Conservation (phyloP, 23 tunicate genomes). For the Diplosoma virens region DNA sequence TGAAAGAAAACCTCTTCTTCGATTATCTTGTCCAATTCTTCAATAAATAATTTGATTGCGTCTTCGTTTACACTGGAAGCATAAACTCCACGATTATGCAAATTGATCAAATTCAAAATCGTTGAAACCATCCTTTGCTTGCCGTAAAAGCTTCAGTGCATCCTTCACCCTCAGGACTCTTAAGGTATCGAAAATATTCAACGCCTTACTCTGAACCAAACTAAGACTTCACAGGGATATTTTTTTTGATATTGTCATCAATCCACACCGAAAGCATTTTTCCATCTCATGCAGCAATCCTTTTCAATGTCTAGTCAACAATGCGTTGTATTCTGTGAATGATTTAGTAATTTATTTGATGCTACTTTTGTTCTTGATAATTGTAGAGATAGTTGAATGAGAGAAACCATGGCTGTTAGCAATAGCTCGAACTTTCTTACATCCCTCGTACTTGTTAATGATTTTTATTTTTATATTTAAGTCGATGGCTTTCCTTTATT, state of each 20-base stretch:
- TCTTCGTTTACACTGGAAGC: neutral
- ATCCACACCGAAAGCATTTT: neutral
- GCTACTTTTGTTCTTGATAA: neutral
- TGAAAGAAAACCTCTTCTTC: neutral
- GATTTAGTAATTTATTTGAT: neutral
- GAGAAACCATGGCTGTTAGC: neutral
- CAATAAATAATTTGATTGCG: neutral
- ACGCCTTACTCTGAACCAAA: neutral
- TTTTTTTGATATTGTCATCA: neutral
- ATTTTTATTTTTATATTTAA: neutral
- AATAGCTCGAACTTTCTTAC: neutral
- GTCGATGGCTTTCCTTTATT: neutral
- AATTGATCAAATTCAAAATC: neutral
- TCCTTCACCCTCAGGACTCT: neutral
- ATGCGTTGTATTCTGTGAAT: neutral
- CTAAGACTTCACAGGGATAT: neutral
- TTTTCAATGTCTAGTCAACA: neutral
- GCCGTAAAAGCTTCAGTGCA: neutral
- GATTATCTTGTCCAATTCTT: neutral
- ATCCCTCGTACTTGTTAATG: neutral
- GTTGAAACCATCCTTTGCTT: neutral
- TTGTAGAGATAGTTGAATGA: neutral
- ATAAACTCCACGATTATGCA: neutral
- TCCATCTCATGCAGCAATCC: neutral
- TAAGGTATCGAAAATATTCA: neutral